Conservation (phyloP, 2,888 invertebrate genomes). For the Caenorhabditis virilis region DNA sequence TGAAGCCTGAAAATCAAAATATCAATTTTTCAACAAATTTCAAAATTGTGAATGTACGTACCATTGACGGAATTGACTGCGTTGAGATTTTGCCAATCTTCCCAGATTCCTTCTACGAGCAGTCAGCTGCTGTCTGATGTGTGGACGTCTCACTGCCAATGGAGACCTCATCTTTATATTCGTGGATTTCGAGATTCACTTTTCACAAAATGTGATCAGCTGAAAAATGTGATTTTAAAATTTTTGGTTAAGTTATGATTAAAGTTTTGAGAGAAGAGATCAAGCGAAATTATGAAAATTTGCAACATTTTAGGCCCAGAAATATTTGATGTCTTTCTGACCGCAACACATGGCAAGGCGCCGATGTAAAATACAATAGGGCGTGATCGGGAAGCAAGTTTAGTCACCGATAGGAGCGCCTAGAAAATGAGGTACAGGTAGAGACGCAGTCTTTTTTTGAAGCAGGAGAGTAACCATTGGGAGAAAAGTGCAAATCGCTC, state of each 20-base stretch:
- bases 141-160: slow-evolving; percentile 47
- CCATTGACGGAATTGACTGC: slow-evolving; percentile 31
- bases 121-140: slow-evolving; percentile 42
- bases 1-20: slow-evolving; percentile 24
- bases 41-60: background rate
- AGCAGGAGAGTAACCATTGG: no score
- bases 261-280: background rate
- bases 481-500: no score
- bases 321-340: slow-evolving; percentile 7
- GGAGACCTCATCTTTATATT: slow-evolving; percentile 48
- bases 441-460: no score
- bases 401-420: no score
- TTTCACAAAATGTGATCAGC: slow-evolving; percentile 39
- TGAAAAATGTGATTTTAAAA: slow-evolving; percentile 9
- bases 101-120: slow-evolving; percentile 48
- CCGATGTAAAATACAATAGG: slow-evolving; percentile 1
- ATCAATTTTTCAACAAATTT: background rate
- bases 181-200: slow-evolving; percentile 45
- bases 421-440: no score
- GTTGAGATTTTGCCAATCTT: slow-evolving; percentile 40
- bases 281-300: slow-evolving; percentile 1
- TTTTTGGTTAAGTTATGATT: background rate
- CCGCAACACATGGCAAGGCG: slow-evolving; percentile 35
- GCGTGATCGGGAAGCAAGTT: no score
- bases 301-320: slow-evolving; percentile 30